A percentile compares a stretch with the other conserved stretches of the same genome.
Conservation (phyloP, 2,888 invertebrate genomes). For the Thyatira batis region DNA sequence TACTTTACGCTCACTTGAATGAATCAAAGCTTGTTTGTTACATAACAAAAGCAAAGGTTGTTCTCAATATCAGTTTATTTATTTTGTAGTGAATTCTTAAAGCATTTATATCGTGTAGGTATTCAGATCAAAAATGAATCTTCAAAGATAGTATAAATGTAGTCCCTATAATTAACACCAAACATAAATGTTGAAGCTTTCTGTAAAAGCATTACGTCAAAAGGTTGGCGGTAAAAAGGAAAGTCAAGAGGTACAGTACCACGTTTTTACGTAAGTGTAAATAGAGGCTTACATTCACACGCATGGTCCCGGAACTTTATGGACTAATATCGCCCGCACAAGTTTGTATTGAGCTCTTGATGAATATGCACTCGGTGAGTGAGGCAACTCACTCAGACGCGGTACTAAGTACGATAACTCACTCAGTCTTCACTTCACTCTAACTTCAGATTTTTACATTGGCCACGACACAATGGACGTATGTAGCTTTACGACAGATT, state of each 20-base stretch:
- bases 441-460: not conserved
- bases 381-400: not conserved
- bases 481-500: too few relatives aligned
- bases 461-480: not conserved
- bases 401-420: not conserved
- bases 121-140: not conserved
- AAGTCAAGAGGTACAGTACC: not conserved
- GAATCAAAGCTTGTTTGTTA: not conserved
- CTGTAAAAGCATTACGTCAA: constrained; percentile 11
- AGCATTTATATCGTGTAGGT: not conserved
- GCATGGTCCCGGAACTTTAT: constrained; percentile 9
- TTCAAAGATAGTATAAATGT: not conserved
- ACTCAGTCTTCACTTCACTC: not conserved
- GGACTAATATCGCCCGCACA: constrained; percentile 6
- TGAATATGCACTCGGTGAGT: constrained; percentile 11
- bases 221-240: constrained; percentile 3
- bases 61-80: not conserved
- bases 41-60: not conserved
- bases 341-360: constrained; percentile 15
- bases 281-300: constrained; percentile 6
- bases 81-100: not conserved
- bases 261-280: constrained; percentile 12
- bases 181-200: constrained; percentile 10
- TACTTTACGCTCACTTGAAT: constrained; percentile 1
- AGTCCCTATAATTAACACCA: not conserved